Conservation (phyloP, 2,888 invertebrate species). For the Stomorhina lunata region DNA sequence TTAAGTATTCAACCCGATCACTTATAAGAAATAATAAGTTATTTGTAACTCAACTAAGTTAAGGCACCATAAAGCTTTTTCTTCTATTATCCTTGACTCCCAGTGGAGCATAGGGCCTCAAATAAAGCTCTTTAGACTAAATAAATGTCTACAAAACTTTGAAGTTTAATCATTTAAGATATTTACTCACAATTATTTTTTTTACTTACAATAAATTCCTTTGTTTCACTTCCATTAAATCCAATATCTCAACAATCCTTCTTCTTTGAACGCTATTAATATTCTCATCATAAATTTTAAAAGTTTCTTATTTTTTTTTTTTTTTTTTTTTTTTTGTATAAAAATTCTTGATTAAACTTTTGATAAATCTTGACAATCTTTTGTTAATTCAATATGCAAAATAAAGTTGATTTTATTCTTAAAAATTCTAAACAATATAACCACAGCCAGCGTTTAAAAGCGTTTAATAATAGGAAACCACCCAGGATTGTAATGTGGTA, state of each 20-base stretch:
- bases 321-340: not conserved
- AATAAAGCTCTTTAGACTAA: too few species aligned
- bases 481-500: conserved; percentile 60
- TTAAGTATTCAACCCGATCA: too few species aligned
- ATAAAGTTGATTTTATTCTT: conserved; percentile 1
- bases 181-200: not conserved
- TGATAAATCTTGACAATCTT: conserved; percentile 59
- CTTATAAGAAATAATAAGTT: too few species aligned
- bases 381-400: conserved; percentile 52
- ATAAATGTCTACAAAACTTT: too few species aligned
- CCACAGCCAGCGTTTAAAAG: not conserved
- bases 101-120: too few species aligned
- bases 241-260: not conserved
- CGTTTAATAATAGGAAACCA: conserved; percentile 56
- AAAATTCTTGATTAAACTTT: conserved; percentile 41
- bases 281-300: conserved; percentile 49
- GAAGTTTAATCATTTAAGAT: too few species aligned
- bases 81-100: too few species aligned
- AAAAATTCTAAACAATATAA: not conserved
- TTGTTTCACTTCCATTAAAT: not conserved
- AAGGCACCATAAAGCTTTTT: too few species aligned
- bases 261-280: conserved; percentile 48
- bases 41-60: too few species aligned
- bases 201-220: conserved; percentile 32
- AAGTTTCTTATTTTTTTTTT: conserved; percentile 4